These are phyloP conservation scores for Hirtodrosophila cameraria DNA, from an alignment of 2,888 invertebrate genomes.

Conservation along the genomic window DNA sequence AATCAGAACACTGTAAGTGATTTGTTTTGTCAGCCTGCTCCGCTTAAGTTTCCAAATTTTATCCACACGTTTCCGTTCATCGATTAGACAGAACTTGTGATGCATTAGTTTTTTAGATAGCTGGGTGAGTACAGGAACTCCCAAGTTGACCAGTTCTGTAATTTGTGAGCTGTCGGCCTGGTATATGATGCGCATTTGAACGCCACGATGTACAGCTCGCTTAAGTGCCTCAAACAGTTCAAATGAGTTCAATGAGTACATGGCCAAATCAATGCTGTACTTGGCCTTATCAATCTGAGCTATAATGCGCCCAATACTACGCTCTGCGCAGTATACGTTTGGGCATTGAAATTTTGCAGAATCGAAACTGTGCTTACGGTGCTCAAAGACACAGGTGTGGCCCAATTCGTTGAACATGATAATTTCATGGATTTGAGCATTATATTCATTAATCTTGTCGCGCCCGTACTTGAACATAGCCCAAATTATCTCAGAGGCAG, in stretches of 20 bases:
- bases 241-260: slow-evolving; percentile 69
- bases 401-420: slow-evolving; percentile 32
- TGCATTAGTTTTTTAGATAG: slow-evolving; percentile 44
- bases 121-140: background rate
- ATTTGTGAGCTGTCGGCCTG: background rate
- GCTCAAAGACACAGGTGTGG: slow-evolving; percentile 4
- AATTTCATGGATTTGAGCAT: slow-evolving; percentile 6
- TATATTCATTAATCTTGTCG: background rate
- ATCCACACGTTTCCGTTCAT: slow-evolving; percentile 57
- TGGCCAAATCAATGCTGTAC: slow-evolving; percentile 74
- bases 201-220: slow-evolving; percentile 61
- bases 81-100: slow-evolving; percentile 81
- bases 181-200: slow-evolving; percentile 71
- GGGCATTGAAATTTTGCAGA: background rate
- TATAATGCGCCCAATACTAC: slow-evolving; percentile 58
- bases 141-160: background rate
- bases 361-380: background rate
- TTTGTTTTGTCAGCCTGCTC: fast-evolving
- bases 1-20: slow-evolving; percentile 42
- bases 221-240: slow-evolving; percentile 56
- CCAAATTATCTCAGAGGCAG: slow-evolving; percentile 40
- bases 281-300: slow-evolving; percentile 58
- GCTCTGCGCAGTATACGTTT: slow-evolving; percentile 52
- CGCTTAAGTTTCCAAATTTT: background rate
- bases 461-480: background rate